These are phyloP conservation scores for Platycheirus rosarum DNA, from an alignment of 2,888 invertebrate species.

Conservation along the genomic window DNA sequence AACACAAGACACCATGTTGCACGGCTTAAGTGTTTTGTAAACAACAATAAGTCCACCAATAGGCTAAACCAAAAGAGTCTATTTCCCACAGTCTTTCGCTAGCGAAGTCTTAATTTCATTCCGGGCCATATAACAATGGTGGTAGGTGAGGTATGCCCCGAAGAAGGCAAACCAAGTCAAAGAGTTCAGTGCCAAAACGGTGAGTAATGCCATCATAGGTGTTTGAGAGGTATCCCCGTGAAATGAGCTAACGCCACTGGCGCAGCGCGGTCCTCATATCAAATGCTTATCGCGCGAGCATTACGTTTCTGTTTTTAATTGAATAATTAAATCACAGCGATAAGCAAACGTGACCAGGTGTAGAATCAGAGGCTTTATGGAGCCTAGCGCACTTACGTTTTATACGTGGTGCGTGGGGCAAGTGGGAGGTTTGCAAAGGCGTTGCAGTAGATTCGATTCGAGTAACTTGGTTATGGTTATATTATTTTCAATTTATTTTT, in stretches of 20 bases:
- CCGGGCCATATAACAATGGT: not conserved
- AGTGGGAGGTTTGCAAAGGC: not conserved
- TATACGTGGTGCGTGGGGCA: not conserved
- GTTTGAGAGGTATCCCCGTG: slow-evolving; percentile 34
- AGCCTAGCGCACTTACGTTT: not conserved
- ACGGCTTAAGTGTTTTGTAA: slow-evolving; percentile 68
- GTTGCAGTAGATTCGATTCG: not conserved
- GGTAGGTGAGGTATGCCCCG: slow-evolving; percentile 2
- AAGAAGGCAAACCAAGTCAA: slow-evolving; percentile 16
- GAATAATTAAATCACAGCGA: slow-evolving; percentile 65
- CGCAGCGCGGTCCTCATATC: slow-evolving; percentile 41
- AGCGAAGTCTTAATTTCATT: slow-evolving; percentile 14
- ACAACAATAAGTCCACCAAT: slow-evolving; percentile 51
- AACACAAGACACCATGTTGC: slow-evolving; percentile 44
- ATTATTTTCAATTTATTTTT: not conserved
- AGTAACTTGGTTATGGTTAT: not conserved
- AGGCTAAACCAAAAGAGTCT: slow-evolving; percentile 24
- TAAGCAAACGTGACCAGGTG: slow-evolving; percentile 56
- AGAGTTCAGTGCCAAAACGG: slow-evolving; percentile 45
- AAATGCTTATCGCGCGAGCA: slow-evolving; percentile 51
- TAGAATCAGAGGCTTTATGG: not conserved
- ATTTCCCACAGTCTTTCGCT: slow-evolving; percentile 44
- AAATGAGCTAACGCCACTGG: not conserved
- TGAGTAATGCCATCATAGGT: slow-evolving; percentile 37
- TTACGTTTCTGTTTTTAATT: slow-evolving; percentile 56